phyloP scores from a whole-genome alignment of 2,797 vertebrate genomes.

The Cossypha heuglini region DNA sequence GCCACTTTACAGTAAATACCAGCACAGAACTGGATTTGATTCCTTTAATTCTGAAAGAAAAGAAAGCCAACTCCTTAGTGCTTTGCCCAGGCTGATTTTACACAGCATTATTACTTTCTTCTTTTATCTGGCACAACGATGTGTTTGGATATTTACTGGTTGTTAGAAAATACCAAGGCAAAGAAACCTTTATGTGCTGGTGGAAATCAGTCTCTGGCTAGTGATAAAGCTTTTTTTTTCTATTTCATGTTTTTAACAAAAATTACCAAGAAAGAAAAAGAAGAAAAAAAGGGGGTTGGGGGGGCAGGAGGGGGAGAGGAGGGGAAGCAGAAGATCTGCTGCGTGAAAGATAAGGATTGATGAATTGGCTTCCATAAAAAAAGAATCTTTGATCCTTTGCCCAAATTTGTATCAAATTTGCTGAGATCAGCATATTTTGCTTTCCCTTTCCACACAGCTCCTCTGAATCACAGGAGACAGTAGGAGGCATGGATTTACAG shows the following conservation, averaged over 20 bases:
- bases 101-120: not conserved
- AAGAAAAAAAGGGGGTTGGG: no score
- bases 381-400: not conserved
- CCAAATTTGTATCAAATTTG: not conserved
- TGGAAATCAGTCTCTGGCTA: not conserved
- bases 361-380: not conserved
- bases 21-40: not conserved
- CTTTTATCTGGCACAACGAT: not conserved
- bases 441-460: not conserved
- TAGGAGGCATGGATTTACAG: not conserved
- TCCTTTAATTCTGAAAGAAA: constrained; percentile 4
- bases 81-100: not conserved
- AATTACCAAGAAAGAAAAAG: not conserved
- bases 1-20: constrained; percentile 34
- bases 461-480: not conserved
- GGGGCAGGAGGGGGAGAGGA: accelerated
- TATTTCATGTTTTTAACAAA: not conserved
- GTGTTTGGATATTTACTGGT: constrained; percentile 25
- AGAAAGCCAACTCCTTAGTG: constrained; percentile 24
- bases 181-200: not conserved
- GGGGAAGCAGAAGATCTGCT: not conserved
- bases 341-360: not conserved
- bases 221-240: not conserved
- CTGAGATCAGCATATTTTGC: not conserved
- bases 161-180: not conserved